A percentile compares a stretch with the other conserved stretches of the same genome.
Evolutionary conservation across 2,888 invertebrate genomes (phyloP).

Genomic region (Eupithecia insigniata): DNA sequence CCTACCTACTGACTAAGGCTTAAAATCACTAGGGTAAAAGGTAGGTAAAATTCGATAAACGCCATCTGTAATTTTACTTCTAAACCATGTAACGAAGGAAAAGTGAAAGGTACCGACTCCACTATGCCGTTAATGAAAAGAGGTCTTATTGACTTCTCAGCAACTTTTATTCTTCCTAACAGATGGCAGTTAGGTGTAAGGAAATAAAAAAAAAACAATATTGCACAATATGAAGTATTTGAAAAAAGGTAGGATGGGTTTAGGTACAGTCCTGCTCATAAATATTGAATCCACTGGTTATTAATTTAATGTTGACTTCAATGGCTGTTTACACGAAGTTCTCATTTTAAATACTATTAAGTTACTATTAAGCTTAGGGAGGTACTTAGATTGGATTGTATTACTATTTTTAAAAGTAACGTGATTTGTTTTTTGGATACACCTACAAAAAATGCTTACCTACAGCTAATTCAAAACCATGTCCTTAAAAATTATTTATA

Average conservation of each 20-base stretch:
- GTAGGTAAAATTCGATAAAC: not conserved
- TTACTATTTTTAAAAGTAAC: not conserved
- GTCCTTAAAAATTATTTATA: not conserved
- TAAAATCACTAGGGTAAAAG: no score
- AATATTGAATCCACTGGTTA: not conserved
- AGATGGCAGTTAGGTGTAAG: constrained; percentile 1
- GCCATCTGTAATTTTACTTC: constrained; percentile 1
- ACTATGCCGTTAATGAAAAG: not conserved
- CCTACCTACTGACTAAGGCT: no score
- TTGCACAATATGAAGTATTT: not conserved
- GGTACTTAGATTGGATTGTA: not conserved
- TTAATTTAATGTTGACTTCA: not conserved
- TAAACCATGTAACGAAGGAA: not conserved
- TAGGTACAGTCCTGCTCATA: not conserved
- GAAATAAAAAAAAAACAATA: not conserved
- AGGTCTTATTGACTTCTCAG: not conserved
- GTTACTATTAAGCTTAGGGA: not conserved
- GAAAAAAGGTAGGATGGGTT: not conserved
- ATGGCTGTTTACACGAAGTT: not conserved
- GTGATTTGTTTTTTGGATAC: no score
- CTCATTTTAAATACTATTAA: not conserved
- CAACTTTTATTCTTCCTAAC: not conserved
- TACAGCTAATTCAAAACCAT: no score
- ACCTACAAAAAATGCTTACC: no score
- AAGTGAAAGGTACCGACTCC: not conserved